These are phyloP conservation scores for Apis florea DNA, from an alignment of 1,140 invertebrate species.

Conservation along the genomic window DNA sequence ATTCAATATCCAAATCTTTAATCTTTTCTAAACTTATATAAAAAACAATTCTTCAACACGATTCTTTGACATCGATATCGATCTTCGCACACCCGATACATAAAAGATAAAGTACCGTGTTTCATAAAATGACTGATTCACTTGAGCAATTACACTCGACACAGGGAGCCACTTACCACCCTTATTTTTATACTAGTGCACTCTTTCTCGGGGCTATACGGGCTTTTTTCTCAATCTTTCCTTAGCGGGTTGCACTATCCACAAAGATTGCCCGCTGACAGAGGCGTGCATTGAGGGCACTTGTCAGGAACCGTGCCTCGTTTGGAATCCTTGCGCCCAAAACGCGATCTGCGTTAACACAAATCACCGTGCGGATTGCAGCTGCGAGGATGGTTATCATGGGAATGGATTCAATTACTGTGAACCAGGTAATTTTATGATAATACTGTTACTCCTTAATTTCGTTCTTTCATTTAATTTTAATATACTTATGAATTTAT, in stretches of 20 bases:
- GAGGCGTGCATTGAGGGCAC: conserved; percentile 90
- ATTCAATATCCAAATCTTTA: too few relatives aligned
- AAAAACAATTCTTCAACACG: background rate
- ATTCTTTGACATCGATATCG: background rate
- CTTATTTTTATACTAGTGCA: conserved; percentile 64
- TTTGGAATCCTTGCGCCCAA: conserved; percentile 89
- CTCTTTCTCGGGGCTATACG: conserved; percentile 76
- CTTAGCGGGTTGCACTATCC: conserved; percentile 89
- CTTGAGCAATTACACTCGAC: background rate
- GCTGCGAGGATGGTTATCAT: conserved; percentile 90
- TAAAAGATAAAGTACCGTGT: background rate
- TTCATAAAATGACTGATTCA: conserved; percentile 24
- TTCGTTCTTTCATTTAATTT: too few relatives aligned
- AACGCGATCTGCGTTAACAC: conserved; percentile 93
- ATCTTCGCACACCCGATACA: conserved; percentile 19
- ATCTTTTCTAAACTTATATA: background rate
- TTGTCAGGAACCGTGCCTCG: conserved; percentile 91
- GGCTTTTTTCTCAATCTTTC: conserved; percentile 79
- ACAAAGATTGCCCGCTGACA: conserved; percentile 89
- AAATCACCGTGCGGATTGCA: conserved; percentile 92
- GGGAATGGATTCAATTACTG: conserved; percentile 92
- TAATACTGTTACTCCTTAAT: too few relatives aligned
- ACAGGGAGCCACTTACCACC: conserved; percentile 23
- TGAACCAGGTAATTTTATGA: conserved; percentile 84
- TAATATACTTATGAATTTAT: too few relatives aligned